These are phyloP conservation scores for Bacillus rossius DNA, from an alignment of 1,140 invertebrate genomes.

Conservation along the genomic window DNA sequence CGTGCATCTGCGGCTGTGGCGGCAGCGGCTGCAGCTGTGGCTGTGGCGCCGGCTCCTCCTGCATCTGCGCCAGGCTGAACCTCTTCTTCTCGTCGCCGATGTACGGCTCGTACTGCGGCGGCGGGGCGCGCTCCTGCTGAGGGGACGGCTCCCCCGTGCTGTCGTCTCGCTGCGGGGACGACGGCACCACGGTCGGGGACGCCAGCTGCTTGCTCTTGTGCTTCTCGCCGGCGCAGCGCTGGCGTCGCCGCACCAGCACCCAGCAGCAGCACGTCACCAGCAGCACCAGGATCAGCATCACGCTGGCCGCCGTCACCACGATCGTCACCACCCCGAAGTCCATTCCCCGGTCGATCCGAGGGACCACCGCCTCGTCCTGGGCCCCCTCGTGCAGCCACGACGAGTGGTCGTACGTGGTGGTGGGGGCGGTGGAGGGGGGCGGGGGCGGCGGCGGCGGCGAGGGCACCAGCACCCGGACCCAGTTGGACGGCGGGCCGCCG, in stretches of 20 bases:
- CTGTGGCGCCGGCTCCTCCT: constrained; percentile 21
- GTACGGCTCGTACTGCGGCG: constrained; percentile 31
- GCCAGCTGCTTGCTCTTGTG: constrained; percentile 6
- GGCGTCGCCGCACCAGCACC: constrained; percentile 34
- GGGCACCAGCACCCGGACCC: constrained; percentile 46
- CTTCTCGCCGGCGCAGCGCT: constrained; percentile 22
- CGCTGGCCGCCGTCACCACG: constrained; percentile 36
- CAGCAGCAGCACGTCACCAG: constrained; percentile 45
- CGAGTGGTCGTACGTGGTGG: constrained; percentile 31
- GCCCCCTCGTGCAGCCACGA: constrained; percentile 32
- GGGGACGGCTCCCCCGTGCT: constrained; percentile 27
- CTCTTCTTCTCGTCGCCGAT: constrained; percentile 41
- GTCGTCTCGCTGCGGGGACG: constrained; percentile 24
- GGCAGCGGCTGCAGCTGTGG: constrained; percentile 3
- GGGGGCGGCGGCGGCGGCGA: constrained; percentile 37
- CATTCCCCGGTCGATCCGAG: constrained; percentile 28
- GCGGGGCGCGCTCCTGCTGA: constrained; percentile 20
- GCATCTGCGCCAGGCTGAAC: constrained; percentile 43
- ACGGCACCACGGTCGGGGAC: constrained; percentile 37
- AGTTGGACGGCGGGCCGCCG: constrained; percentile 51
- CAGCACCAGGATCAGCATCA: constrained; percentile 38
- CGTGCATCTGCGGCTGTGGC: constrained; percentile 29
- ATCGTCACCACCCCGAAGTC: constrained; percentile 39
- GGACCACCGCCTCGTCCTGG: constrained; percentile 30
- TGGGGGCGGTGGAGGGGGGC: constrained; percentile 40